phyloP scores from a whole-genome alignment of 2,888 invertebrate species.

The Anodontia alba region DNA sequence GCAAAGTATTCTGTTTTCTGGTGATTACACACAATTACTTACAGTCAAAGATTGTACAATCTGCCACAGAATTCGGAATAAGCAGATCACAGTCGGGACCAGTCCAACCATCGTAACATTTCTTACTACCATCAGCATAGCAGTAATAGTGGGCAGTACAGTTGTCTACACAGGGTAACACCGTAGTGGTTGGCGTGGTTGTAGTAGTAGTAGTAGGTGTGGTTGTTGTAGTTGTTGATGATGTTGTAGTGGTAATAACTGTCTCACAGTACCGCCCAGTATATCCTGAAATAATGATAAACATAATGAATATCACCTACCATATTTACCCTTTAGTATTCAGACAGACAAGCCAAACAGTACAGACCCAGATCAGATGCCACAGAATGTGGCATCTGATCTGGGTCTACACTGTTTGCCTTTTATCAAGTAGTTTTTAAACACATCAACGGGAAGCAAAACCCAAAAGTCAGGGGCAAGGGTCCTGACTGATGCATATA shows the following conservation, averaged over 20 bases:
- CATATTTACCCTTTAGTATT: too few species aligned
- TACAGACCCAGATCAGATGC: too few species aligned
- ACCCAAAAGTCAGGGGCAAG: too few species aligned
- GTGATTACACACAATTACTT: too few species aligned
- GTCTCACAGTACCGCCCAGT: conserved; percentile 20
- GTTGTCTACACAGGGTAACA: conserved; percentile 25
- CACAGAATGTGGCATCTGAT: too few species aligned
- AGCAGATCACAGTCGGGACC: conserved; percentile 31
- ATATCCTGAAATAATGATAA: background rate
- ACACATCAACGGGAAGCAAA: too few species aligned
- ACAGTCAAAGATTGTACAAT: conserved; percentile 50
- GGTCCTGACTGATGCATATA: too few species aligned
- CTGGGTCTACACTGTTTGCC: too few species aligned
- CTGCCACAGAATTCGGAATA: conserved; percentile 26
- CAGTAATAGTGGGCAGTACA: conserved; percentile 33
- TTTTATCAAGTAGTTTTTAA: too few species aligned
- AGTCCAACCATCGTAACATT: conserved; percentile 43
- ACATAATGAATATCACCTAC: too few species aligned
- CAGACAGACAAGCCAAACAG: background rate
- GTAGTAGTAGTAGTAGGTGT: conserved; percentile 6
- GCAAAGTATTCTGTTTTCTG: too few species aligned
- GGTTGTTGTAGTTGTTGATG: conserved; percentile 15
- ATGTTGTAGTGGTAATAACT: conserved; percentile 1
- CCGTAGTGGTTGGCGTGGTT: conserved; percentile 25
- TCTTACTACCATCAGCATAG: background rate